Percentiles rank a stretch among this genome's conserved stretches.
Conservation (phyloP, 2,797 vertebrate species). For the Intellagama lesueurii region DNA sequence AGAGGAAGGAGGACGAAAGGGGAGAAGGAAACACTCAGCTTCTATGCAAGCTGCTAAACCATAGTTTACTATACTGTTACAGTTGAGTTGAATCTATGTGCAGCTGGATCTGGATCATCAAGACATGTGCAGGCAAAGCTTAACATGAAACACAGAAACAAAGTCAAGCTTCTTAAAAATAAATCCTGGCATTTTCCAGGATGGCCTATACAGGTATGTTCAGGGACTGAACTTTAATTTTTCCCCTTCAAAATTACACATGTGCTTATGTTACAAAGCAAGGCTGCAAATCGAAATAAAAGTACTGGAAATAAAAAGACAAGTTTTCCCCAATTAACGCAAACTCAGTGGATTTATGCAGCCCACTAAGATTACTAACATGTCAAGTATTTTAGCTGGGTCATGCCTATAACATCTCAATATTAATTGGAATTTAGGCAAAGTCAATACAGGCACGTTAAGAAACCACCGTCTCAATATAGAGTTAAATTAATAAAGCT, state of each 20-base stretch:
- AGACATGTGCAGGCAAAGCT: background rate
- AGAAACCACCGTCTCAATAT: background rate
- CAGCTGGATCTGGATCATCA: background rate
- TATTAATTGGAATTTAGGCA: conserved; percentile 35
- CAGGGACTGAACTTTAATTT: background rate
- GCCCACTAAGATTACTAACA: background rate
- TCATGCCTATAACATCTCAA: conserved; percentile 16
- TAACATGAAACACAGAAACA: background rate
- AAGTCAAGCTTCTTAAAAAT: background rate
- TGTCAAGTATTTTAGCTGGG: background rate
- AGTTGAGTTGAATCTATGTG: background rate
- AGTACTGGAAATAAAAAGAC: background rate
- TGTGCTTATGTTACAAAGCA: background rate
- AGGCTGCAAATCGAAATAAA: background rate
- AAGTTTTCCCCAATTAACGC: background rate
- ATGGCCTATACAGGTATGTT: background rate
- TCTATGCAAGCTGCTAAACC: background rate
- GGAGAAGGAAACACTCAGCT: background rate
- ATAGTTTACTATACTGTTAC: background rate
- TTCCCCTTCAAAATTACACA: background rate
- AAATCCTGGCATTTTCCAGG: background rate
- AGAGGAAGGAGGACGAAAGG: background rate
- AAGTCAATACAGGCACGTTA: conserved; percentile 7
- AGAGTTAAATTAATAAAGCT: conserved; percentile 1
- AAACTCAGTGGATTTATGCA: too few relatives aligned